Percentiles rank a stretch among this genome's conserved stretches.
Conservation (phyloP, 2,797 vertebrate species). For the Pristis pectinata region DNA sequence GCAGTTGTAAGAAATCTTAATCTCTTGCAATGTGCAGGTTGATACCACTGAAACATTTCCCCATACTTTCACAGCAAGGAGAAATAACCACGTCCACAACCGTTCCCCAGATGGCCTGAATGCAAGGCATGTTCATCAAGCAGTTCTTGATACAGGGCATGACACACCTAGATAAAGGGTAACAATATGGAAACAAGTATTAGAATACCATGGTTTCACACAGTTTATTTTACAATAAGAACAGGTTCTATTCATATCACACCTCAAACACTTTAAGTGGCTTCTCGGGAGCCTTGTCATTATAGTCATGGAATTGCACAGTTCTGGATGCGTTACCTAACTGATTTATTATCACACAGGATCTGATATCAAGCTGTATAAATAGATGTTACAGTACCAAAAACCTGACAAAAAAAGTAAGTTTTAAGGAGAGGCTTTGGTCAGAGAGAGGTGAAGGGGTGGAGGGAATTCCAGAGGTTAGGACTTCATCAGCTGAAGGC, state of each 20-base stretch:
- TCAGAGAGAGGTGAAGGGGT: neutral
- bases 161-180: conserved; percentile 54
- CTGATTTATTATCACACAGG: neutral
- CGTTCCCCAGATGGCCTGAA: conserved; percentile 58
- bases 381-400: neutral
- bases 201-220: neutral
- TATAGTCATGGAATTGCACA: too few relatives aligned
- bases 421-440: neutral
- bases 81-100: conserved; percentile 52
- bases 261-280: neutral
- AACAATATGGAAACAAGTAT: neutral
- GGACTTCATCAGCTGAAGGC: neutral
- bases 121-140: conserved; percentile 53
- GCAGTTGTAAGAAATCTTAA: conserved; percentile 44
- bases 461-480: neutral
- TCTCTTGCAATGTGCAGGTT: conserved; percentile 55
- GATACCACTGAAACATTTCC: conserved; percentile 56
- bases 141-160: conserved; percentile 55
- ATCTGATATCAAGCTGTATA: neutral
- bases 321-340: too few relatives aligned
- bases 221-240: neutral
- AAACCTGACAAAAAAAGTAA: neutral
- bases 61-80: conserved; percentile 55
- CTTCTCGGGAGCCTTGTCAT: too few relatives aligned
- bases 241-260: neutral